Percentiles rank a stretch among this genome's conserved stretches.
Evolutionary conservation across 92 coral and sea anemone genomes (phyloP).

Genomic region (Zoanthus sansibaricus): DNA sequence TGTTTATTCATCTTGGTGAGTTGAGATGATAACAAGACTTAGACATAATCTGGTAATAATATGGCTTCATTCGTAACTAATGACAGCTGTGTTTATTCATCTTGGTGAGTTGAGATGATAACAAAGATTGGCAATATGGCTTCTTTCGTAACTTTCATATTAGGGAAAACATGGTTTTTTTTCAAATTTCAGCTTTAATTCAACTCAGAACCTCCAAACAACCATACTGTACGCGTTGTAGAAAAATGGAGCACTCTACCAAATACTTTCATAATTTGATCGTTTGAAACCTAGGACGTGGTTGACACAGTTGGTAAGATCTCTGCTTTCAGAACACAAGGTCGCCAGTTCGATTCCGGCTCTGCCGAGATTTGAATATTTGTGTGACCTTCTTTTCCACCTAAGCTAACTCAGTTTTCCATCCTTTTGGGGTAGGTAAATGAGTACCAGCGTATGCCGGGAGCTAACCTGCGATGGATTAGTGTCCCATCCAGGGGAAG

Average conservation of each 20-base stretch:
- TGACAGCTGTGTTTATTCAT: conserved; percentile 77
- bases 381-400: too few relatives aligned
- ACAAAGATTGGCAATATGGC: too few relatives aligned
- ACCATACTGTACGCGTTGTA: background rate
- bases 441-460: too few relatives aligned
- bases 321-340: too few relatives aligned
- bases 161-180: background rate
- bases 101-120: conserved; percentile 67
- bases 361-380: too few relatives aligned
- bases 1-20: conserved; percentile 87
- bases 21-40: background rate
- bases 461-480: too few relatives aligned
- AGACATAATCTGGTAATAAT: too few relatives aligned
- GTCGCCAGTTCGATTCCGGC: too few relatives aligned
- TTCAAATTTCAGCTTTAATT: background rate
- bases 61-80: background rate
- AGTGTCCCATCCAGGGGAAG: too few relatives aligned
- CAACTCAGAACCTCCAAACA: background rate
- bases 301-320: too few relatives aligned
- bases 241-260: background rate
- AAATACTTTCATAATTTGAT: background rate
- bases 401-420: too few relatives aligned
- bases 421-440: too few relatives aligned
- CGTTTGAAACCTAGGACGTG: background rate
- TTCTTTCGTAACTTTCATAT: background rate